Evolutionary conservation across 1,140 invertebrate genomes (phyloP), one percentile per base, ranked within the genome.

Genomic region (Hestina assimilis): DNA sequence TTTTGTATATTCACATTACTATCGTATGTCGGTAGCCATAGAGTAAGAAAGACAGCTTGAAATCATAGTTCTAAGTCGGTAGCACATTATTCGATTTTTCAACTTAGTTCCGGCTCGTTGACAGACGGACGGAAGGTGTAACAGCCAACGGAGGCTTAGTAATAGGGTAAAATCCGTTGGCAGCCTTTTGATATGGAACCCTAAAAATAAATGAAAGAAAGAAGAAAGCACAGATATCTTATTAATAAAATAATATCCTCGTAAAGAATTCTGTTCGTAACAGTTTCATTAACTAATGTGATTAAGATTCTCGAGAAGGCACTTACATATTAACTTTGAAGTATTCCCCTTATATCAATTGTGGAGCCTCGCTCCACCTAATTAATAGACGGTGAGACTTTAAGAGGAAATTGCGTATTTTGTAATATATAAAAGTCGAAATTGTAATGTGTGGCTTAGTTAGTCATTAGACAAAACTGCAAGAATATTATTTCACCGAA

Each of bases 261-360:
- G 14, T 15, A 35, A 15, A 15, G 31, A 15, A 35, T 35, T 35
- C 14, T 35, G 5, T 14, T 35, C 31, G 31, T 35, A 35, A 35
- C 31, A 35, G 31, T 35, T 48, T 48, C 20, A 48, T 35, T 38
- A 48, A 35, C 19, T 48, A 14, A 48, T 48, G 26, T 54, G 21
- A 54, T 24, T 20, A 43, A 24, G 28, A 5, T 45, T 19, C 19
- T 15, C 41, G 14, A 21, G 17, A 9, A 31, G 24, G 14, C 9
- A 11, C 11, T 23, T 35, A 41, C 5, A 42, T 61, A 50, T 58
- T 61, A 61, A 61, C 57, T 57, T 55, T 61, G 57, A 55, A 68
- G 51, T 60, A 68, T 58, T 68, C 57, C 55, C 58, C 65, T 67
- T 67, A 67, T 57, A 64, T 63, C 61, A 64, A 58, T 58, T 59